Evolutionary conservation across 2,113 vertebrate genomes (phyloP), one percentile per base, ranked within the genome.

Genomic region (Myiozetetes cayanensis): DNA sequence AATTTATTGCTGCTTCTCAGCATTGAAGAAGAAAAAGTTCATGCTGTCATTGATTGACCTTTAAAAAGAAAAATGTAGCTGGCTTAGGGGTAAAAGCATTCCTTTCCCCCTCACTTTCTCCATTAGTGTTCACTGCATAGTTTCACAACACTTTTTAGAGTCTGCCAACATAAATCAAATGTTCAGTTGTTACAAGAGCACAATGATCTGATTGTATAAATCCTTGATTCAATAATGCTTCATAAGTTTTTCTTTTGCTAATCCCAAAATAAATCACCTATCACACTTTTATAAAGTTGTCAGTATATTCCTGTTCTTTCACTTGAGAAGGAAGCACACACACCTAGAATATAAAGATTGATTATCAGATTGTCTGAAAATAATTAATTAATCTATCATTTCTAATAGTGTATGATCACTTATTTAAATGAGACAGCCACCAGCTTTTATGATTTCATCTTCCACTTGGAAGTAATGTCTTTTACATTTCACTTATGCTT

Each of bases 21-120:
- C 95, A 97, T 93, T 92, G 72, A 92, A 95, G 96, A 94, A 83
- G 85, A 97, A 97, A 97, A 98, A 96, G 97, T 97, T 98, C 96
- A 96, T 91, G 92, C 94, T 98, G 97, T 97, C 97, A 97, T 96
- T 98, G 93, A 97, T 91, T 98, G 96, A 98, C 97, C 98, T 98
- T 98, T 97, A 97, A 85, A 96, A 98, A 97, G 96, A 98, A 97
- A 98, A 98, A 97, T 94, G 88, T 92, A 87, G 33, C 92, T 95
- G 92, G 43, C 44, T 97, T 97, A 95, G 89, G 61, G 72, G 73
- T 97, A 97, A 97, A 98, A 96, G 49, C 55, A 89, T 87, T 93
- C 85, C 6, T 75, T 83, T 75, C 17, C 27, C 37, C 75, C 25
- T 68, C 73, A 73, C 77, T 93, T 97, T 97, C 44, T 94, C 55